Percentiles rank a stretch among this genome's conserved stretches.
Conservation (phyloP, 2,797 vertebrate species). For the Takifugu ocellatus region DNA sequence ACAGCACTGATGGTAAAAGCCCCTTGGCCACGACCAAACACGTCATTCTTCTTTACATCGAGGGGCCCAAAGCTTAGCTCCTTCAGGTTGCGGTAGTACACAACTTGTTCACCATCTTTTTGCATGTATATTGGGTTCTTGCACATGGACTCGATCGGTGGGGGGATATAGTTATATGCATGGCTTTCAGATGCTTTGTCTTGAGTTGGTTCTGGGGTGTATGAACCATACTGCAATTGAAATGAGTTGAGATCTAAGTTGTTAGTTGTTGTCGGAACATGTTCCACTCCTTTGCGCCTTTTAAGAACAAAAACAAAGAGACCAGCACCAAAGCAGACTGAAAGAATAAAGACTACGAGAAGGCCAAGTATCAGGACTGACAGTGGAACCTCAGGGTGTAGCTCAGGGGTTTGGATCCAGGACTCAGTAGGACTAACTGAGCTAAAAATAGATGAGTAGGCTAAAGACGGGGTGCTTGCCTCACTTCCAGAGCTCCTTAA, state of each 20-base stretch:
- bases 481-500: conserved; percentile 81
- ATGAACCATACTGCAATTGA: conserved; percentile 93
- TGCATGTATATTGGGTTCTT: conserved; percentile 99
- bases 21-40: conserved; percentile 71
- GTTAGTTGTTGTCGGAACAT: conserved; percentile 79
- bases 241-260: conserved; percentile 92
- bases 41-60: conserved; percentile 84
- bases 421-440: conserved; percentile 77
- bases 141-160: conserved; percentile 94
- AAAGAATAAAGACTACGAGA: conserved; percentile 95
- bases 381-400: conserved; percentile 90
- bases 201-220: conserved; percentile 78
- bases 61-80: conserved; percentile 86
- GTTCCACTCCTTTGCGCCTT: conserved; percentile 88
- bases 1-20: conserved; percentile 92
- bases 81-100: conserved; percentile 91
- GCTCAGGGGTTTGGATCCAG: conserved; percentile 70
- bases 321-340: conserved; percentile 94
- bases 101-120: conserved; percentile 89
- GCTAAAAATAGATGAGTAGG: conserved; percentile 50
- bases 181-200: conserved; percentile 87
- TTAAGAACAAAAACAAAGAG: conserved; percentile 96
- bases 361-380: conserved; percentile 95
- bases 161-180: conserved; percentile 94
- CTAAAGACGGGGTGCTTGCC: conserved; percentile 26